phyloP scores from a whole-genome alignment of 1,140 invertebrate genomes.

The Drosophila nikananu region DNA sequence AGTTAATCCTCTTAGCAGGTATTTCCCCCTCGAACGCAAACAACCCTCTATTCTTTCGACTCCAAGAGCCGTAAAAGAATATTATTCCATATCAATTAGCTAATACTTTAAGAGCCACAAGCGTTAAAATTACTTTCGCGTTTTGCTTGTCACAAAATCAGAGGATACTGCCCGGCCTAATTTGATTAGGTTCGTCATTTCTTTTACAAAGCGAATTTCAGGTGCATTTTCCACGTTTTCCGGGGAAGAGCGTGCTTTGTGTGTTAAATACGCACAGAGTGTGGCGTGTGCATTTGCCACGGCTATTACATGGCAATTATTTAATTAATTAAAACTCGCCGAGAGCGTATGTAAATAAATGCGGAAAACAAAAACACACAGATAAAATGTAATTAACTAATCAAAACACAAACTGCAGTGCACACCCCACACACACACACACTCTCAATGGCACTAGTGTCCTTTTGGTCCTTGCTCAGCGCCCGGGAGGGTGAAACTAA shows the following conservation, averaged over 20 bases:
- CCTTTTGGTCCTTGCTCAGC: conserved; percentile 13
- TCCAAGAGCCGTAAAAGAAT: conserved; percentile 8
- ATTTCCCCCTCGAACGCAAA: background rate
- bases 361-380: conserved; percentile 69
- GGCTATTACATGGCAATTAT: conserved; percentile 68
- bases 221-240: conserved; percentile 2
- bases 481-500: conserved; percentile 51
- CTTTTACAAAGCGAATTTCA: background rate
- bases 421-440: conserved; percentile 2
- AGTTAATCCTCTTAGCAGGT: conserved; percentile 5
- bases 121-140: background rate
- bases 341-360: conserved; percentile 64
- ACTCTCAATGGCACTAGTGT: conserved; percentile 2
- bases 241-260: conserved; percentile 10
- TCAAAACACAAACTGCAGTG: conserved; percentile 65
- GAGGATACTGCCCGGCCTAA: background rate
- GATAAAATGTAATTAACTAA: conserved; percentile 80
- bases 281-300: conserved; percentile 3
- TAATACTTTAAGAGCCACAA: conserved; percentile 1
- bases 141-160: conserved; percentile 32
- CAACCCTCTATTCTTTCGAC: background rate
- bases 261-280: conserved; percentile 12
- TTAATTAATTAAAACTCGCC: conserved; percentile 77
- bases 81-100: conserved; percentile 24
- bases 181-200: conserved; percentile 1